A percentile compares a stretch with the other conserved stretches of the same genome.
Evolutionary conservation across 2,888 invertebrate species (phyloP).

Genomic region (Stomorhina lunata): DNA sequence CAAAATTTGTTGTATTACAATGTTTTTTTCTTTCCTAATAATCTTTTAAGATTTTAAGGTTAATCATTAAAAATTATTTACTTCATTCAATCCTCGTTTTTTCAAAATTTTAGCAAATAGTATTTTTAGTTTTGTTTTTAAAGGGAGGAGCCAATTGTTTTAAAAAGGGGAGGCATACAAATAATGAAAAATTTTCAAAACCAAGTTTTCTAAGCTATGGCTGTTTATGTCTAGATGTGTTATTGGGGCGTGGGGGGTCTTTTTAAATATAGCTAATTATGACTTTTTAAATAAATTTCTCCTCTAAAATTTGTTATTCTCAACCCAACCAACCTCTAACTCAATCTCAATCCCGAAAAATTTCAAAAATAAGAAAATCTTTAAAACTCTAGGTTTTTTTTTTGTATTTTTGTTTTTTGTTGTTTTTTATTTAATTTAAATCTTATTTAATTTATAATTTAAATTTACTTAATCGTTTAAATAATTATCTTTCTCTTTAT

Average conservation of each 20-base stretch:
- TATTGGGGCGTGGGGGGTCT: too few relatives aligned
- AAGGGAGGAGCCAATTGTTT: too few relatives aligned
- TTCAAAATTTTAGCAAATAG: slow-evolving; percentile 13
- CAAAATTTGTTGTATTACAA: slow-evolving; percentile 33
- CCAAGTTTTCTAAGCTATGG: too few relatives aligned
- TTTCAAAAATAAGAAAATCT: slow-evolving; percentile 5
- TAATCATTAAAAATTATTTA: not conserved
- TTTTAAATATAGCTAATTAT: too few relatives aligned
- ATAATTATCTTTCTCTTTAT: slow-evolving; percentile 78
- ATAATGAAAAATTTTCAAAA: too few relatives aligned
- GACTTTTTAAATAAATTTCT: too few relatives aligned
- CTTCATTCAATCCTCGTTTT: not conserved
- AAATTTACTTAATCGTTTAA: slow-evolving; percentile 79
- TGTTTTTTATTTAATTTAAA: slow-evolving; percentile 73
- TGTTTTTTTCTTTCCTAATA: not conserved
- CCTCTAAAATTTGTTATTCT: too few relatives aligned
- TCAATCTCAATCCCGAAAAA: too few relatives aligned
- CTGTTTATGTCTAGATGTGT: too few relatives aligned
- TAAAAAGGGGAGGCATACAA: too few relatives aligned
- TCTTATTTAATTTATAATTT: slow-evolving; percentile 78
- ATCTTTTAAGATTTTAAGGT: not conserved
- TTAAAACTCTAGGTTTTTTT: slow-evolving; percentile 46
- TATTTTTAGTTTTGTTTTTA: not conserved
- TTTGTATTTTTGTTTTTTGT: slow-evolving; percentile 67
- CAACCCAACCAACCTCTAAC: too few relatives aligned